Evolutionary conservation across 2,797 vertebrate genomes (phyloP).

Genomic region (Crocidura indochinensis): DNA sequence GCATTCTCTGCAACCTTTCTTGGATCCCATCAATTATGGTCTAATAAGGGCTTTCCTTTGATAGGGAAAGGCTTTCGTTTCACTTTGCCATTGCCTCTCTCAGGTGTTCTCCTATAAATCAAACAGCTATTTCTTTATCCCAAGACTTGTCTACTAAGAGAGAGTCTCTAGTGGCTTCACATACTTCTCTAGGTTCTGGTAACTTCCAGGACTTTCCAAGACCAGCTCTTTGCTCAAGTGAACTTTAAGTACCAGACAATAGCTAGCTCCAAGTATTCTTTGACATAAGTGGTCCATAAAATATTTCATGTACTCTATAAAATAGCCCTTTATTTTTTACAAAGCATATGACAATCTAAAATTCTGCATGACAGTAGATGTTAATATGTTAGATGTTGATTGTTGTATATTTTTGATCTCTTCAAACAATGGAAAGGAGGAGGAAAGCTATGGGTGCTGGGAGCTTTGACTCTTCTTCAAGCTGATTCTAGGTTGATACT

Average conservation of each 20-base stretch:
- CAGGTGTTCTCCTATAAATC: background rate
- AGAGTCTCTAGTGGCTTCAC: background rate
- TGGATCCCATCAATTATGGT: constrained; percentile 83
- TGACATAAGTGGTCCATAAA: background rate
- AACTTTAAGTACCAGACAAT: background rate
- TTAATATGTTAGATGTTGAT: background rate
- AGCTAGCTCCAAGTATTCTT: background rate
- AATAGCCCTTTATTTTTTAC: background rate
- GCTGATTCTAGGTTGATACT: no score
- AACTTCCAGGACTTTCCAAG: background rate
- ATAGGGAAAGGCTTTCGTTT: constrained; percentile 63
- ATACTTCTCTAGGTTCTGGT: background rate
- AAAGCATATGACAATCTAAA: background rate
- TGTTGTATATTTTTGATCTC: background rate
- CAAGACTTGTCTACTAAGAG: background rate
- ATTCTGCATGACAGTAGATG: background rate
- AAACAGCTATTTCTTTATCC: constrained; percentile 37
- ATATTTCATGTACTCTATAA: background rate
- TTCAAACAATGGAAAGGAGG: background rate
- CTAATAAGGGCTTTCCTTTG: constrained; percentile 80
- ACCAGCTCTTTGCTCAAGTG: background rate
- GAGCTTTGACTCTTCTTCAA: background rate
- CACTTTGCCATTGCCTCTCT: background rate
- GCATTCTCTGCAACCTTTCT: constrained; percentile 83
- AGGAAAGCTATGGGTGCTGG: background rate